Evolutionary conservation across 2,888 invertebrate genomes (phyloP).

Genomic region (Brassicogethes aeneus): DNA sequence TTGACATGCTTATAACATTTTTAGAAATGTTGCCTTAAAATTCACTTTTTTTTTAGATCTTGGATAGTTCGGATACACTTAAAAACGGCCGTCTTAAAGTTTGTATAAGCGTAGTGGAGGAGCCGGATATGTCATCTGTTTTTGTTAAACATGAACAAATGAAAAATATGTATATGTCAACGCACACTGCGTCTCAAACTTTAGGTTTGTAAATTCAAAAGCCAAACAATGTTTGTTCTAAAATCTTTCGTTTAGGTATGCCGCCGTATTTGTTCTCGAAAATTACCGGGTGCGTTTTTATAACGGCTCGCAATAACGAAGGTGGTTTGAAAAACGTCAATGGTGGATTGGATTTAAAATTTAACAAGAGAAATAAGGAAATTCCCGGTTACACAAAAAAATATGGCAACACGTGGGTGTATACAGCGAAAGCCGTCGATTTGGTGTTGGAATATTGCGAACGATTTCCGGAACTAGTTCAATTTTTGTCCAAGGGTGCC

Average conservation of each 20-base stretch:
- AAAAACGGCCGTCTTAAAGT: slow-evolving; percentile 55
- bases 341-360: slow-evolving; percentile 87
- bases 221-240: not conserved
- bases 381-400: slow-evolving; percentile 77
- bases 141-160: not conserved
- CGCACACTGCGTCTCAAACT: slow-evolving; percentile 3
- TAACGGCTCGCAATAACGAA: slow-evolving; percentile 37
- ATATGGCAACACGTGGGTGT: slow-evolving; percentile 64
- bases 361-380: slow-evolving; percentile 67
- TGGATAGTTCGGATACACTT: slow-evolving; percentile 44
- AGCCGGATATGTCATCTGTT: slow-evolving; percentile 44
- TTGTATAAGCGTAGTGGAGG: slow-evolving; percentile 41
- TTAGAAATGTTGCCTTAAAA: too few relatives aligned
- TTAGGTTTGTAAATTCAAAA: slow-evolving; percentile 3
- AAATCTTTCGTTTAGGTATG: slow-evolving; percentile 49
- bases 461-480: slow-evolving; percentile 66
- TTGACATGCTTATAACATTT: too few relatives aligned
- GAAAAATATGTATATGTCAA: slow-evolving; percentile 1
- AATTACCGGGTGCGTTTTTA: slow-evolving; percentile 76
- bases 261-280: slow-evolving; percentile 66
- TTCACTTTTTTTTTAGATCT: slow-evolving; percentile 41
- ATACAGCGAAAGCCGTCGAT: slow-evolving; percentile 65
- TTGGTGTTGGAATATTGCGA: slow-evolving; percentile 61
- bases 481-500: slow-evolving; percentile 43
- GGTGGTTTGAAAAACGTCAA: slow-evolving; percentile 55